Conservation (phyloP, 1,140 invertebrate genomes). For the Tyrophagus putrescentiae region DNA sequence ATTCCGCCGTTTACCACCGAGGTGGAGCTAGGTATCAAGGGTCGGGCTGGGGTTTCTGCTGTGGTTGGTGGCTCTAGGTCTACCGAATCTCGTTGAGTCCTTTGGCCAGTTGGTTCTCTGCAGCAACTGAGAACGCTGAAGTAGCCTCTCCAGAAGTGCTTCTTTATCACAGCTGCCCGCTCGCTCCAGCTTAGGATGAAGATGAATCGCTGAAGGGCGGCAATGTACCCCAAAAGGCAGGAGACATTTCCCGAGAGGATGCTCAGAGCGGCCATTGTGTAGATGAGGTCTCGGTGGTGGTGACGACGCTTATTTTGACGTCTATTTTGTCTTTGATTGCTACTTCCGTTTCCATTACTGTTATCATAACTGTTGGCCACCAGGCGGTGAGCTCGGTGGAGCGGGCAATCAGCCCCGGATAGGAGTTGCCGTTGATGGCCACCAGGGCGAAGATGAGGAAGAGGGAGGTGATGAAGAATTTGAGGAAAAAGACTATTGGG, state of each 20-base stretch:
- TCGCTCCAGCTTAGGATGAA: background rate
- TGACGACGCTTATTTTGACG: too few species aligned
- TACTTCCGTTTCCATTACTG: background rate
- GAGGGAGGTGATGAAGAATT: slow-evolving; percentile 2
- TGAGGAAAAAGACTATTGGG: slow-evolving; percentile 9
- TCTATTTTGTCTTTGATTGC: too few species aligned
- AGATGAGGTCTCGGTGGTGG: background rate
- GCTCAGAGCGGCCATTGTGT: background rate
- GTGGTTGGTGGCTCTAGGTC: background rate
- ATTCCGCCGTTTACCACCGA: background rate
- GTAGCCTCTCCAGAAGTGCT: background rate
- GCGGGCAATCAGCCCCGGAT: background rate
- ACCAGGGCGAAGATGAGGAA: slow-evolving; percentile 2
- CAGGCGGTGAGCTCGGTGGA: background rate
- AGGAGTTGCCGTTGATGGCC: background rate
- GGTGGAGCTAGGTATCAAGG: background rate
- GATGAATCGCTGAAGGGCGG: background rate
- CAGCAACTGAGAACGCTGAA: background rate
- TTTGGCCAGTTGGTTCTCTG: background rate
- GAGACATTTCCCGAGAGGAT: background rate
- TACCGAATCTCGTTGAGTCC: background rate
- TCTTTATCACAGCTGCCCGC: background rate
- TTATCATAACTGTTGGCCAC: background rate
- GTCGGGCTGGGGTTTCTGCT: background rate
- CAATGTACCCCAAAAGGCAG: background rate